Base-by-base conservation (phyloP, 2,113 vertebrate genomes). In the Coracopsis vasa region DNA sequence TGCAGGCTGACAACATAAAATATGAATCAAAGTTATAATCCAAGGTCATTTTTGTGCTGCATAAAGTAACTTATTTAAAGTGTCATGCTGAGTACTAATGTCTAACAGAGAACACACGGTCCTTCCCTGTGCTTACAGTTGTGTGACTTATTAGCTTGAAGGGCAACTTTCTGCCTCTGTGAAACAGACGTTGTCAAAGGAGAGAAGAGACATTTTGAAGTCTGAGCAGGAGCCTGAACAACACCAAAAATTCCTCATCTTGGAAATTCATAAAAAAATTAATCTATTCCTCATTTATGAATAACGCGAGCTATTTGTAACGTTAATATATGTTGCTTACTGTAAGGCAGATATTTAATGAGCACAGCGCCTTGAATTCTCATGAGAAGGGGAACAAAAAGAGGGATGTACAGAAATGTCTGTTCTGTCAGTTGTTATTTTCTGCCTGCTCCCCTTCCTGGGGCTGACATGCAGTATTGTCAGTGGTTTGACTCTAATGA, bases 41-140 rank as follows among this genome's bases (percentile, higher is more conserved):
- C 96, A 98, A 98, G 97, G 97, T 97, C 94, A 97, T 96, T 86
- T 96, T 89, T 75, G 67, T 66, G 77, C 75, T 97, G 90, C 94
- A 94, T 97, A 96, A 97, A 97, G 86, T 92, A 93, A 83, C 65
- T 96, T 97, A 94, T 86, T 96, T 95, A 82, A 96, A 97, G 93
- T 89, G 90, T 90, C 81, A 88, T 60, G 54, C 69, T 97, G 95
- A 97, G 95, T 95, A 92, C 88, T 18, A 88, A 87, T 92, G 92
- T 70, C 80, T 83, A 95, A 71, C 47, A 13, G 56, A 78, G 69
- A 64, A 53, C 82, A 92, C 71, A 85, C 79, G 42, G 25, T 95
- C 33, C 35, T 74, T 87, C 50, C 61, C 50, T 60, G 39, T 94
- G 29, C 13, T 93, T 45, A 56, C 0, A 0, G 35, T 65, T 92